Base-by-base conservation (phyloP, 1,140 invertebrate species). In the Muscidifurax raptorellus region DNA sequence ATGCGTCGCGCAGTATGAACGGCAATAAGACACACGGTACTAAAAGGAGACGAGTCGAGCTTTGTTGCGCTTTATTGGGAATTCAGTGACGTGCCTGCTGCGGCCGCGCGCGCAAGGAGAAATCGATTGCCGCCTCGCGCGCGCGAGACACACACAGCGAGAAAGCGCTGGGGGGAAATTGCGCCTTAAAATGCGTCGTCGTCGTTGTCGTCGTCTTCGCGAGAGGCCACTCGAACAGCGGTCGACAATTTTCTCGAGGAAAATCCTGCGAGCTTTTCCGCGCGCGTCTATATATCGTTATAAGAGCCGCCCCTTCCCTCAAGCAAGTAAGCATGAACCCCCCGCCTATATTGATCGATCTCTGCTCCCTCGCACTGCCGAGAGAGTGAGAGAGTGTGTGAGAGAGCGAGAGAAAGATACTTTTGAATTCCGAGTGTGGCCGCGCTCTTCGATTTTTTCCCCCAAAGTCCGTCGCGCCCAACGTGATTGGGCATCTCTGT, bases 31-130 rank as follows among this genome's bases (percentile, higher is more conserved):
- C n/a, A 22, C 6, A 18, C 6, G 52, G 15, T 7, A 22, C 18
- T 59, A 59, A 59, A 59, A 52, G 47, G 47, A 52, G 47, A 18
- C 30, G 69, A 27, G 22, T 12, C 22, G 85, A 87, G 85, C 85
- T 88, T 74, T 84, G 77, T 85, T 90, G 88, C 85, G 90, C 82
- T 88, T 88, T 91, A 91, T 91, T 85, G 90, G 88, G 88, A 90
- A 90, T 91, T 89, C 85, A 88, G 83, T 77, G 81, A 84, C 75
- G 75, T 10, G 47, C 52, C 7, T 27, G 75, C 52, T 59, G 52
- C 52, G 52, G 22, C 52, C 52, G 22, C 52, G 52, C 52, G 52
- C 52, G 22, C 22, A n/a, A 59, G 22, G 52, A 59, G 52, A 59
- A 59, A 59, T 59, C 52, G 52, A 59, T 59, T 59, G 52, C 52